Percentiles rank a stretch among this genome's conserved stretches.
phyloP scores from a whole-genome alignment of 2,113 vertebrate species.

The Buteo buteo region DNA sequence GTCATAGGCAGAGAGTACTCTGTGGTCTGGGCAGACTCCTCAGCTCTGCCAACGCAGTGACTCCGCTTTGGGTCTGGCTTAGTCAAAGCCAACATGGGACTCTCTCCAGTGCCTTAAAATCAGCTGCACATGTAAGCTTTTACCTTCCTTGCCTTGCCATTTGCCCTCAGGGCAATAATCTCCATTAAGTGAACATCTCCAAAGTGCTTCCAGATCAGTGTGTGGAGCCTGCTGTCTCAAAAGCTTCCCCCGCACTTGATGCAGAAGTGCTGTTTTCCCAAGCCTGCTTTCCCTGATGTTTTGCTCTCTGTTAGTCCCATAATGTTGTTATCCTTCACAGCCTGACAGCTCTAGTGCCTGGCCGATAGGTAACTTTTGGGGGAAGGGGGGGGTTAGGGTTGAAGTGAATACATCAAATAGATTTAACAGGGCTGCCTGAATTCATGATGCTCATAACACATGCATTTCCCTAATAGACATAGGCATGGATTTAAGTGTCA shows the following conservation, averaged over 20 bases:
- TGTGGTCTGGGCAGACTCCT: neutral
- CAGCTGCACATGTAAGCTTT: neutral
- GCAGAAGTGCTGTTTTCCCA: slow-evolving; percentile 14
- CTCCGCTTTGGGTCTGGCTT: neutral
- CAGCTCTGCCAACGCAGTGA: fast-evolving
- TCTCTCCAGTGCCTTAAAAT: neutral
- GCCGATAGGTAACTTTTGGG: neutral
- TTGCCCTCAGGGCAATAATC: slow-evolving; percentile 5
- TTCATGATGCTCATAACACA: neutral
- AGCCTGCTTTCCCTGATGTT: neutral
- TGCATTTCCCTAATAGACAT: slow-evolving; percentile 34
- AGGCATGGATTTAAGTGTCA: slow-evolving; percentile 32
- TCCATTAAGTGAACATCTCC: neutral
- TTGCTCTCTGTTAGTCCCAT: neutral
- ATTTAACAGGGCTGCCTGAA: slow-evolving; percentile 1
- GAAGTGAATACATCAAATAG: slow-evolving; percentile 16
- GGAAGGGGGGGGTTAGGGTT: neutral
- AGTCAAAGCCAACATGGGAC: neutral
- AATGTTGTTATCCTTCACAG: neutral
- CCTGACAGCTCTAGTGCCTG: neutral
- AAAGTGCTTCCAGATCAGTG: neutral
- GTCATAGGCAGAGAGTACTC: fast-evolving
- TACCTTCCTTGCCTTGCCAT: neutral
- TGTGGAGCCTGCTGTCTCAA: neutral
- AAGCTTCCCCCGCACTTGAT: neutral